Evolutionary conservation across 1,140 invertebrate species (phyloP), one percentile per base, ranked within the genome.

Genomic region (Maniola jurtina): DNA sequence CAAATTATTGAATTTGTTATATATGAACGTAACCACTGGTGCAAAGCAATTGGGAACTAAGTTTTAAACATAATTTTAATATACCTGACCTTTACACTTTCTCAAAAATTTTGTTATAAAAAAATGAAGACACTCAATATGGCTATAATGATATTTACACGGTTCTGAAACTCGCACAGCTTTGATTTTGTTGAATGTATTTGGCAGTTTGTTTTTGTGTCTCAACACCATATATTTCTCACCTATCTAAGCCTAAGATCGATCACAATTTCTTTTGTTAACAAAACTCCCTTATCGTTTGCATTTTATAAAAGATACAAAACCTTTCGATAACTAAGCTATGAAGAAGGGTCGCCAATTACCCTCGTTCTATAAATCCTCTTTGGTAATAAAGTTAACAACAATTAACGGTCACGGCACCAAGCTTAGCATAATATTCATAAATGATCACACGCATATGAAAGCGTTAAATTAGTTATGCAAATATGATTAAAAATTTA

Each of bases 311-410:
- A 88, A 88, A 87, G 77, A 85, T 88, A 90, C 85, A 88, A 90
- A 88, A 88, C 78, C 83, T 85, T 82, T 85, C 68, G 75, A 85
- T 81, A 73, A 85, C 80, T 86, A 88, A 85, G 80, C 84, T 88
- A 88, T 75, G 75, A 78, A 77, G 79, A 76, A 81, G 77, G 76
- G 78, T 71, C 75, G 75, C 76, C 71, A 75, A 76, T 79, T 69
- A 77, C 74, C 75, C 80, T 74, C 76, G 67, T 70, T 79, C 77
- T 75, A 84, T 76, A 85, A 79, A 80, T 80, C 81, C 83, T 89
- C 88, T 90, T 90, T 90, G 88, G 88, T 90, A 88, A 88, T 81
- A 84, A 82, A 82, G 76, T 86, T 81, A 88, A 81, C 79, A 86
- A 84, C 79, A 77, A 81, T 79, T 73, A 84, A 79, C 76, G 68